Percentiles rank a stretch among this genome's conserved stretches.
These are phyloP conservation scores for Psammodynastes pulverulentus DNA, from an alignment of 2,113 vertebrate species.

Conservation along the genomic window DNA sequence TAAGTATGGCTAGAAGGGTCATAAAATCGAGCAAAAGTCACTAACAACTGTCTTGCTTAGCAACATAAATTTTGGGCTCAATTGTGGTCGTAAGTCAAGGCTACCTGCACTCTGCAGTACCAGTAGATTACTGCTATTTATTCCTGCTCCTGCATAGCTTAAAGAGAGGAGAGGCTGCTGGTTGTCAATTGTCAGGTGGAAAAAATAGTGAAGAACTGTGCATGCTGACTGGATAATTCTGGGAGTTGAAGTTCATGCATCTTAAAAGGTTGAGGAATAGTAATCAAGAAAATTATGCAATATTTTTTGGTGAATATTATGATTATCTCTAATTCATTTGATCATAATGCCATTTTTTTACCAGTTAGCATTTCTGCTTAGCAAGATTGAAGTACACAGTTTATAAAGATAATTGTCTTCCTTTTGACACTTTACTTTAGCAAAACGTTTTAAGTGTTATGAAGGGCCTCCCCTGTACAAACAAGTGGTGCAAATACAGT, in stretches of 20 bases:
- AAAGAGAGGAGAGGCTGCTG: background rate
- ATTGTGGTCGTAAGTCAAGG: too few relatives aligned
- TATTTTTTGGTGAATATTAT: background rate
- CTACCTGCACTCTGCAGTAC: background rate
- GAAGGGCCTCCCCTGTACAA: background rate
- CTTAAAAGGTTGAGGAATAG: background rate
- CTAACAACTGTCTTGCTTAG: too few relatives aligned
- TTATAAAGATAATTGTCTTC: background rate
- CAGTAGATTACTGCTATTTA: background rate
- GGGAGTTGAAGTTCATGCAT: background rate
- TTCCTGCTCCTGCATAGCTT: background rate
- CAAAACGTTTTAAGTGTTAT: background rate
- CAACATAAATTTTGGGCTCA: too few relatives aligned
- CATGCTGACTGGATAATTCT: background rate
- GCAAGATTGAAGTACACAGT: background rate
- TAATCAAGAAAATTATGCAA: background rate
- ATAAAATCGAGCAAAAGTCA: too few relatives aligned
- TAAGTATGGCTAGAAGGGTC: too few relatives aligned
- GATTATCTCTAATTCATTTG: background rate
- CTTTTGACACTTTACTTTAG: background rate
- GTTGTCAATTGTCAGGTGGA: background rate
- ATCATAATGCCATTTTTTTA: background rate
- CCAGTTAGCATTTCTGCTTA: background rate
- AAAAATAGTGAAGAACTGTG: background rate
- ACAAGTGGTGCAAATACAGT: background rate